Conservation (phyloP, 1,140 invertebrate species). For the Nymphalis io region DNA sequence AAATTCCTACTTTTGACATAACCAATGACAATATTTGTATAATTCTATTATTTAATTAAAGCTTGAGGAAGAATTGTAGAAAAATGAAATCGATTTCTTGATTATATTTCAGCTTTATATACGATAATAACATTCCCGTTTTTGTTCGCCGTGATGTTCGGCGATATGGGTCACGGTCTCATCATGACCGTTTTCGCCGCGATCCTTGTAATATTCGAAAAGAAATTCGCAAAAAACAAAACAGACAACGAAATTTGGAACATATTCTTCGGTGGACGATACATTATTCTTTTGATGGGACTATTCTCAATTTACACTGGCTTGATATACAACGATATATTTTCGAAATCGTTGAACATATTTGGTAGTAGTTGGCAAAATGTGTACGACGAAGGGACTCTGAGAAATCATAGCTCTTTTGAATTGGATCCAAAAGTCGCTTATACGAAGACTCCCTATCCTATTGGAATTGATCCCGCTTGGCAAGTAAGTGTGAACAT, state of each 20-base stretch:
- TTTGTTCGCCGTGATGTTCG: slow-evolving; percentile 89
- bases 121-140: slow-evolving; percentile 90
- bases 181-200: slow-evolving; percentile 84
- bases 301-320: slow-evolving; percentile 92
- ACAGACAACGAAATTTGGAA: slow-evolving; percentile 87
- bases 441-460: slow-evolving; percentile 83
- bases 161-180: slow-evolving; percentile 87
- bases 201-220: slow-evolving; percentile 84
- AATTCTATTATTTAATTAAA: no score
- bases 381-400: slow-evolving; percentile 74
- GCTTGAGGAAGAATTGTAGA: no score
- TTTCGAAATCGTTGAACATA: slow-evolving; percentile 90
- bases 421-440: slow-evolving; percentile 82
- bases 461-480: slow-evolving; percentile 90
- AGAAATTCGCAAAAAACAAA: slow-evolving; percentile 75
- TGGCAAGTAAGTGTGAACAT: slow-evolving; percentile 81
- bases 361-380: slow-evolving; percentile 89
- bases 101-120: slow-evolving; percentile 78
- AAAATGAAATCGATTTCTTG: no score
- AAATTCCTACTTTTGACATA: no score
- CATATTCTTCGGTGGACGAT: slow-evolving; percentile 91
- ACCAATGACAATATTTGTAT: no score
- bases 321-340: slow-evolving; percentile 92
- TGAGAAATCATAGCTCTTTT: slow-evolving; percentile 65
- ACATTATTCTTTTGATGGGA: slow-evolving; percentile 93